Evolutionary conservation across 1,140 invertebrate genomes (phyloP).

Genomic region (Drosophila teissieri): DNA sequence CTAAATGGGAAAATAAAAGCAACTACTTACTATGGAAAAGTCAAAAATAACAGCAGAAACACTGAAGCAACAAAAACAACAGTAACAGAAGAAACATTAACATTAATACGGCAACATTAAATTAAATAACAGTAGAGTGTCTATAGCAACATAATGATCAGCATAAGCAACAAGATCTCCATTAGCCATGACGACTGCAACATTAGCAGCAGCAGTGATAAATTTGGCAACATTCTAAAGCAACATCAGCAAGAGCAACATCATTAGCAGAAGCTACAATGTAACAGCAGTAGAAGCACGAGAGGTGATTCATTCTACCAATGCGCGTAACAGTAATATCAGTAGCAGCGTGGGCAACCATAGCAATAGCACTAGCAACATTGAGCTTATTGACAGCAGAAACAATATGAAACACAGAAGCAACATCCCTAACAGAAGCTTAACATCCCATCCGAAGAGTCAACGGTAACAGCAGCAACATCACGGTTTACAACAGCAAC

Average conservation of each 20-base stretch:
- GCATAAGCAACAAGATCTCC: not conserved
- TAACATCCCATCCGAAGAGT: not conserved
- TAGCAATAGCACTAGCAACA: not conserved
- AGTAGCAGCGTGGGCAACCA: not conserved
- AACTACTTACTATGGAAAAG: not conserved
- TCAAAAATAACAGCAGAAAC: not conserved
- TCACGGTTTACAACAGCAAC: constrained; percentile 5
- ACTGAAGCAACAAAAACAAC: not conserved
- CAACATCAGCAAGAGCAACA: not conserved
- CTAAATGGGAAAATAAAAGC: not conserved
- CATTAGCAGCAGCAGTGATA: not conserved
- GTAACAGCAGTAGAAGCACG: not conserved
- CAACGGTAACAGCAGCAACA: constrained; percentile 8
- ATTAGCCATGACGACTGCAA: not conserved
- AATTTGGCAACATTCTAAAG: not conserved
- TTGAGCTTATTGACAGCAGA: not conserved
- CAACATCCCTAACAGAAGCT: constrained; percentile 14
- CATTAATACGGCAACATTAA: not conserved
- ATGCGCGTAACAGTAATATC: not conserved
- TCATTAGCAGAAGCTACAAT: not conserved
- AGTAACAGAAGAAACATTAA: not conserved
- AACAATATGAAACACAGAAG: not conserved
- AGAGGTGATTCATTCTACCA: not conserved
- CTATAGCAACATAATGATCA: not conserved
- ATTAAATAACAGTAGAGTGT: not conserved